phyloP scores from a whole-genome alignment of 2,113 vertebrate genomes.

The Pituophis catenifer region DNA sequence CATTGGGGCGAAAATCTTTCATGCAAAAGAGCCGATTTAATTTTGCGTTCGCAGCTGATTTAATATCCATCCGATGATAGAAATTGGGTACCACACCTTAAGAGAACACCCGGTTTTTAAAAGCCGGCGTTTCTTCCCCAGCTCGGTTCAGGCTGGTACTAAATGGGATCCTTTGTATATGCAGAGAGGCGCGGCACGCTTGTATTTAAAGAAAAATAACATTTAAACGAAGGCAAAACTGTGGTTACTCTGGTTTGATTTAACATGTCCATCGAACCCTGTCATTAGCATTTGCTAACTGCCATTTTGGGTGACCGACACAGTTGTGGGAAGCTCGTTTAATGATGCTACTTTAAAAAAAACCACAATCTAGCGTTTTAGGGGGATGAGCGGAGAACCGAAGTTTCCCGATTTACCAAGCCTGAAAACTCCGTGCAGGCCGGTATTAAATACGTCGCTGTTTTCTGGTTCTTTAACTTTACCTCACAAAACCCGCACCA shows the following conservation, averaged over 20 bases:
- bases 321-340: background rate
- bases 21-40: background rate
- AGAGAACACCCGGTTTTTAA: background rate
- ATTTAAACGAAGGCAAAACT: background rate
- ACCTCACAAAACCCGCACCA: background rate
- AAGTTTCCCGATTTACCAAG: background rate
- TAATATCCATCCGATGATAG: background rate
- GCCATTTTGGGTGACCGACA: background rate
- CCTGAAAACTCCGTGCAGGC: background rate
- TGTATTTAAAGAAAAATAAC: background rate
- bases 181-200: background rate
- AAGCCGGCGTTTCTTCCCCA: background rate
- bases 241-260: background rate
- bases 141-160: background rate
- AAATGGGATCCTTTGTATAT: background rate
- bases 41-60: background rate
- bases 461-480: too few relatives aligned
- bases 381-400: background rate
- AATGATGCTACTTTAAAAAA: background rate
- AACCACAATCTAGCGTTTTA: background rate
- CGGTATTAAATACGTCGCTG: too few relatives aligned
- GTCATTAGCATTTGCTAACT: background rate
- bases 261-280: background rate
- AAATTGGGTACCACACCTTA: background rate
- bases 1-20: background rate